A percentile compares a stretch with the other conserved stretches of the same genome.
These are phyloP conservation scores for Calyptomena viridis DNA, from an alignment of 2,113 vertebrate species.

Conservation along the genomic window DNA sequence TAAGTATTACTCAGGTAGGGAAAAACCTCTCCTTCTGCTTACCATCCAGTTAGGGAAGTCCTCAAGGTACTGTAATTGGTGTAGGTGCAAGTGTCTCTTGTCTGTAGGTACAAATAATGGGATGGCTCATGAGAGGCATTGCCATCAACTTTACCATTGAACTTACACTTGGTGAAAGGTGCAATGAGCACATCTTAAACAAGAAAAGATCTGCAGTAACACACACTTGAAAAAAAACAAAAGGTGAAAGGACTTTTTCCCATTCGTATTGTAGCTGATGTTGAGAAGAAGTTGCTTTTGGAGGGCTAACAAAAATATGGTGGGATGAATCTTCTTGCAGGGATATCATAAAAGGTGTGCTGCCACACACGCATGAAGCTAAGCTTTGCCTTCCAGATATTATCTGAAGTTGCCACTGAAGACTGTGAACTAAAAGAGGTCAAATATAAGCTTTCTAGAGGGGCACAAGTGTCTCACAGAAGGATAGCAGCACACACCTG, in stretches of 20 bases:
- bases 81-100: neutral
- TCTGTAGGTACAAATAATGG: neutral
- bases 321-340: neutral
- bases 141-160: neutral
- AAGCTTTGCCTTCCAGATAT: neutral
- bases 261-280: neutral
- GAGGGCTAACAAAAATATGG: neutral
- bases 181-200: neutral
- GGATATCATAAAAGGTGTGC: neutral
- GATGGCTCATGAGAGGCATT: rapidly evolving
- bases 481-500: neutral
- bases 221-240: neutral
- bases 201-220: neutral
- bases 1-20: neutral
- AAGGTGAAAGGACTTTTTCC: neutral
- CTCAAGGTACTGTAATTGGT: neutral
- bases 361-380: neutral
- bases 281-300: neutral
- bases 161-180: neutral
- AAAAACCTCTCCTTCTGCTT: neutral
- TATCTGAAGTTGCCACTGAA: neutral
- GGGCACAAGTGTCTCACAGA: neutral
- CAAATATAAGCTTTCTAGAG: neutral
- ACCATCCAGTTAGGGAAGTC: neutral
- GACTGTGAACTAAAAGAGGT: neutral